Evolutionary conservation across 1,140 invertebrate species (phyloP), one percentile per base, ranked within the genome.

Genomic region (Diuraphis noxia): DNA sequence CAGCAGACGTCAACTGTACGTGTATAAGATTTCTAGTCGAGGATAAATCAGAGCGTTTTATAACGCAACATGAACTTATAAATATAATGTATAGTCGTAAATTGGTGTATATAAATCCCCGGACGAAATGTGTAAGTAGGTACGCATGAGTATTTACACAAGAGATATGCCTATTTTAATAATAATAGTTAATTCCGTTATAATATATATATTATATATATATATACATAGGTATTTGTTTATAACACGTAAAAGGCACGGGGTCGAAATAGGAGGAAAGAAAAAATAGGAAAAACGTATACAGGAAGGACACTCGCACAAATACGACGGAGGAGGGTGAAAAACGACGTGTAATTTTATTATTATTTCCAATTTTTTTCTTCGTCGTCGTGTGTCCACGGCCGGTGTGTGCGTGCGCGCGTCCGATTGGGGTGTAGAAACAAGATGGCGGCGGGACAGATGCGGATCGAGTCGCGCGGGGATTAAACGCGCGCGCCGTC

Each of bases 391-490:
- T 86, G 43, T 52, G 46, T 85, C 85, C 46, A 38, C 36, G 36
- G 30, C 36, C 85, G 23, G 49, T 87, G 10, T 56, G 85, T 56
- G 23, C 85, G 85, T 56, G 85, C 49, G 49, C 46, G 85, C 88
- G 72, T 81, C 52, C 72, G 63, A 91, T 91, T 91, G 89, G 89
- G 89, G 89, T 91, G 89, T 82, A 40, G 23, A 91, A 91, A 91
- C 89, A 91, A 91, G 89, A 91, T 91, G 89, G 89, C 89, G 89
- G 10, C 89, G 9, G n/a, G 88, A 23, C 89, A 82, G 89, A 81
- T 52, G 49, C 52, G 77, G 89, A 79, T 49, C 77, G 72, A n/a
- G 72, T 38, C 34, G 41, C 72, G 77, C n/a, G 43, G 77, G 77
- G 43, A 82, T 82, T 82, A 49, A 91, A 82, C 43, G 77, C 89